Evolutionary conservation across 64 coral and sea anemone species (phyloP), one percentile per base, ranked within the genome.

Genomic region (Exaiptasia diaphana): DNA sequence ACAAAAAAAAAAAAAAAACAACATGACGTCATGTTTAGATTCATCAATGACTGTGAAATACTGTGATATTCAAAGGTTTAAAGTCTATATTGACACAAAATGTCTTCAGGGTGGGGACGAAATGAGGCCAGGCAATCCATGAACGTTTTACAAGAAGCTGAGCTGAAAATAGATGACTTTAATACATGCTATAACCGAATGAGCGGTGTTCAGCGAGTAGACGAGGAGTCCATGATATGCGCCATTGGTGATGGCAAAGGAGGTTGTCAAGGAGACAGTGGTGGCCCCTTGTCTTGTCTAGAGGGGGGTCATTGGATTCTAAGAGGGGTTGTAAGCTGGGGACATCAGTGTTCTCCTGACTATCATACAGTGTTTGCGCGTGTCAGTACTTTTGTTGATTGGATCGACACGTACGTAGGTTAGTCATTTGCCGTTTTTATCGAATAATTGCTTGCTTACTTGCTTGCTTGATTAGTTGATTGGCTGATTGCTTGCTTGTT

Each of bases 211-310:
- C 5, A 5, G 20, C 15, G 5, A 3, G 85, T 87, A 11, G 85
- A 87, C 8, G 59, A 78, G 5, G 33, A 17, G 1, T 28, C 32
- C 23, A 87, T 78, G 85, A 15, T 87, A 5, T 87, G 85, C 28
- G 85, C 85, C 41, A 74, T 73, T 32, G 74, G 72, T 9, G 27
- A 67, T 69, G 27, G 38, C 1, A 67, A 50, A 20, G 75, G 85
- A 20, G 74, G 87, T 28, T 90, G 87, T 41, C 87, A 85, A 44
- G 87, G 78, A 30, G 87, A 90, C 56, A 90, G 87, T 50, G 87
- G 87, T 41, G 87, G 87, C 0, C 70, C 87, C 0, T 73, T 90
- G 20, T 55, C 79, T 24, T 90, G 87, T 48, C 50, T 74, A 4
- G 87, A 82, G 36, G 31, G 38, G 4, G 87, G 78, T 5, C 45